Percentiles rank a stretch among this genome's conserved stretches.
Evolutionary conservation across 1,140 invertebrate species (phyloP).

Genomic region (Cydia pomonella): DNA sequence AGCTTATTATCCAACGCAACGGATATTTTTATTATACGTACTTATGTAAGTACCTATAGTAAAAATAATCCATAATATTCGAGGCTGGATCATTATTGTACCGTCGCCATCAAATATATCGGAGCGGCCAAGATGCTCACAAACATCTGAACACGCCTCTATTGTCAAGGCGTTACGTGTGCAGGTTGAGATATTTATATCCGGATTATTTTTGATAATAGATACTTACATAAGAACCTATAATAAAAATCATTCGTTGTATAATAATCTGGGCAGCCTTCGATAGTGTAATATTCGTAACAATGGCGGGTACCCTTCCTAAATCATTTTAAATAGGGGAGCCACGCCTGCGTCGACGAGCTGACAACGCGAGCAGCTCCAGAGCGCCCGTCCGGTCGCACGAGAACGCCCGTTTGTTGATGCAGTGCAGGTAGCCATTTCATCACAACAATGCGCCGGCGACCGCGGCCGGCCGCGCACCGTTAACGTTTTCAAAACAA

Average conservation of each 20-base stretch:
- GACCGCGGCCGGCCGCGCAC: conserved; percentile 55
- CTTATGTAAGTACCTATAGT: too few species aligned
- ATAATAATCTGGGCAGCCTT: not conserved
- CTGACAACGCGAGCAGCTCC: not conserved
- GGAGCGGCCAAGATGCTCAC: too few species aligned
- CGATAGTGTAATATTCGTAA: not conserved
- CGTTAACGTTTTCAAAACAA: conserved; percentile 73
- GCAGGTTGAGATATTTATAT: too few species aligned
- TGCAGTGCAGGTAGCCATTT: conserved; percentile 55
- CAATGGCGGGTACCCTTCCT: not conserved
- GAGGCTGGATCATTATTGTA: too few species aligned
- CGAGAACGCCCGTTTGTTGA: conserved; percentile 59
- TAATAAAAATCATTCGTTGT: not conserved
- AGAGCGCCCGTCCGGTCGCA: conserved; percentile 66
- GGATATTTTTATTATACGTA: too few species aligned
- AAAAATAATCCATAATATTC: too few species aligned
- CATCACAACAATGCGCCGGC: conserved; percentile 61
- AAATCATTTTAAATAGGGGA: not conserved
- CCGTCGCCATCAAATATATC: too few species aligned
- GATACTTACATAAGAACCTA: too few species aligned
- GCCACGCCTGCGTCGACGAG: not conserved
- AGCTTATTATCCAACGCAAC: too few species aligned
- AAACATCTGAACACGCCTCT: too few species aligned
- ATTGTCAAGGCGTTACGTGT: too few species aligned
- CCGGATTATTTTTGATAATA: too few species aligned